Percentiles rank a stretch among this genome's conserved stretches.
Evolutionary conservation across 2,797 vertebrate species (phyloP).

Genomic region (Gallirallus australis): DNA sequence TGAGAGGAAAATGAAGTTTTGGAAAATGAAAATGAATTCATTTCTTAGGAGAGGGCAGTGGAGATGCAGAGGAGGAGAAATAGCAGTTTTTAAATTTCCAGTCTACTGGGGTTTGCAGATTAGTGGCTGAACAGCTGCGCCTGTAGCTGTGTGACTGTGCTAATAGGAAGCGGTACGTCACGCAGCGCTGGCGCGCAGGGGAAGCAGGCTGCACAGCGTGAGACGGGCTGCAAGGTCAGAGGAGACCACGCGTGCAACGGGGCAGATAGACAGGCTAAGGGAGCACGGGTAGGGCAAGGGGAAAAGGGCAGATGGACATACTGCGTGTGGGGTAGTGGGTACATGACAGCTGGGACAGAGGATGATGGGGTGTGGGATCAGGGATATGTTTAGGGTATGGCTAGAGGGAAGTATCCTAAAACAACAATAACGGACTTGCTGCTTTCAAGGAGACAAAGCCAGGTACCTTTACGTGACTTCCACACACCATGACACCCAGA

Average conservation of each 20-base stretch:
- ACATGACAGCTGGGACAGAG: neutral
- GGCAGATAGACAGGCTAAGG: neutral
- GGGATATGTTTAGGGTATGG: neutral
- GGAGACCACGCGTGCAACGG: rapidly evolving
- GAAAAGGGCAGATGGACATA: neutral
- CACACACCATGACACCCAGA: neutral
- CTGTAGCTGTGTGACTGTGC: neutral
- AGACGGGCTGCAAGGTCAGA: neutral
- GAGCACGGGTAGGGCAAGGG: neutral
- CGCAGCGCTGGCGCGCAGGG: neutral
- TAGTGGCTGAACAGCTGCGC: neutral
- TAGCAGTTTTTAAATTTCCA: neutral
- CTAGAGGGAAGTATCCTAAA: neutral
- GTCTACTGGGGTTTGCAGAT: neutral
- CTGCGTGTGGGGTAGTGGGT: neutral
- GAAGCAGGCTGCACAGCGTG: neutral
- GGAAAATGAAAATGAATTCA: neutral
- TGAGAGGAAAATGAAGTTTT: neutral
- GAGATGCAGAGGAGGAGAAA: neutral
- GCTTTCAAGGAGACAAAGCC: neutral
- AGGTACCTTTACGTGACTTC: neutral
- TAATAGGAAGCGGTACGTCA: neutral
- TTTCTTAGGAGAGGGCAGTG: neutral
- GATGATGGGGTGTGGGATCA: rapidly evolving
- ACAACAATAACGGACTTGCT: rapidly evolving